Evolutionary conservation across 2,797 vertebrate genomes (phyloP).

Genomic region (Geotria australis): DNA sequence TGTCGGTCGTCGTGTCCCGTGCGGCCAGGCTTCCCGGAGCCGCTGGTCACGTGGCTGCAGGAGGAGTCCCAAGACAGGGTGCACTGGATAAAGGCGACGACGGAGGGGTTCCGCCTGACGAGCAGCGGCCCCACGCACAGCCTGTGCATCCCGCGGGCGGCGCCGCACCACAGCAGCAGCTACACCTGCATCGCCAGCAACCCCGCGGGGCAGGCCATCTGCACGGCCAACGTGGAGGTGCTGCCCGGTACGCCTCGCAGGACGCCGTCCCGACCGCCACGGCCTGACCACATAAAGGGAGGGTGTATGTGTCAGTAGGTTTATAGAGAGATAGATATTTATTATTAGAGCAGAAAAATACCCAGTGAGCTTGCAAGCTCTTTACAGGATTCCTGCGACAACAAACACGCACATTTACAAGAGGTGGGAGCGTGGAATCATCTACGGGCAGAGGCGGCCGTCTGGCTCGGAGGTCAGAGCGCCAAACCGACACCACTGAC

Average conservation of each 20-base stretch:
- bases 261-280: too few species aligned
- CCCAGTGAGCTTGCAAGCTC: too few species aligned
- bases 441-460: too few species aligned
- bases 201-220: conserved; percentile 59
- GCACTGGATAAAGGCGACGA: conserved; percentile 55
- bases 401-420: too few species aligned
- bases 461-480: too few species aligned
- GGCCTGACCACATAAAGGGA: too few species aligned
- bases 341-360: too few species aligned
- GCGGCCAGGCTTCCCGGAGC: conserved; percentile 31
- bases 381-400: too few species aligned
- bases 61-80: conserved; percentile 45
- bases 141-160: conserved; percentile 59
- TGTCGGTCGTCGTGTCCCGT: not conserved
- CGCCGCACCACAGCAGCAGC: conserved; percentile 32
- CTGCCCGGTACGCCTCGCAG: conserved; percentile 1
- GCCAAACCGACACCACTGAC: too few species aligned
- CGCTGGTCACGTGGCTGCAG: conserved; percentile 55
- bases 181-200: conserved; percentile 83
- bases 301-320: too few species aligned
- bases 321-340: too few species aligned
- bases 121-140: conserved; percentile 63
- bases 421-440: too few species aligned
- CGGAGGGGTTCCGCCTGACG: conserved; percentile 58
- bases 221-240: conserved; percentile 40